Conservation (phyloP, 2,797 vertebrate genomes). For the Micrastur ruficollis region DNA sequence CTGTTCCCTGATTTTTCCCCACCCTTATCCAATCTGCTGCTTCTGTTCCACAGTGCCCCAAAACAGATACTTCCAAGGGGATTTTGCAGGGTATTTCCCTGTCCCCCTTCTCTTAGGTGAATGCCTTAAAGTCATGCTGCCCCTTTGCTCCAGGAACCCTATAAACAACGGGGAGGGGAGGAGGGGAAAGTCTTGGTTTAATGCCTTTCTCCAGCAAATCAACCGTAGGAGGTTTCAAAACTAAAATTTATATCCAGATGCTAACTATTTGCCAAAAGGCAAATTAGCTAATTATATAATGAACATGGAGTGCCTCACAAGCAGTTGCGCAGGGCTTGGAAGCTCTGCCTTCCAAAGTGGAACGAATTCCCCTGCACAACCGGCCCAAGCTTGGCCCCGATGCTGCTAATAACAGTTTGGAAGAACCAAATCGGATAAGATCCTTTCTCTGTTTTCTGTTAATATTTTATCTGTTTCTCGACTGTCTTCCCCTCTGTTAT, state of each 20-base stretch:
- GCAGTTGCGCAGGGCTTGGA: not conserved
- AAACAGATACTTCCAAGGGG: not conserved
- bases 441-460: not conserved
- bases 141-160: not conserved
- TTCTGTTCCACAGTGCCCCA: not conserved
- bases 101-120: not conserved
- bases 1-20: not conserved
- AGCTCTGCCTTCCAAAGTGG: conserved; percentile 1
- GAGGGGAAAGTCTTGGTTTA: not conserved
- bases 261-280: conserved; percentile 40
- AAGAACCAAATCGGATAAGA: not conserved
- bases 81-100: not conserved
- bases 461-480: not conserved
- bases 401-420: not conserved
- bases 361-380: not conserved
- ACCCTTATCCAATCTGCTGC: not conserved
- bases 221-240: not conserved
- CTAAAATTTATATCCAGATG: conserved; percentile 46
- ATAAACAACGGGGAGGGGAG: not conserved
- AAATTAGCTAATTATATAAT: conserved; percentile 44
- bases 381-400: not conserved
- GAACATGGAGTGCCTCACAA: conserved; percentile 3
- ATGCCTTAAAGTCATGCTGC: not conserved
- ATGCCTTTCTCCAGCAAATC: conserved; percentile 11
- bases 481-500: not conserved